Conservation (phyloP, 2,888 invertebrate genomes). For the Brachypalpus laphriformis region DNA sequence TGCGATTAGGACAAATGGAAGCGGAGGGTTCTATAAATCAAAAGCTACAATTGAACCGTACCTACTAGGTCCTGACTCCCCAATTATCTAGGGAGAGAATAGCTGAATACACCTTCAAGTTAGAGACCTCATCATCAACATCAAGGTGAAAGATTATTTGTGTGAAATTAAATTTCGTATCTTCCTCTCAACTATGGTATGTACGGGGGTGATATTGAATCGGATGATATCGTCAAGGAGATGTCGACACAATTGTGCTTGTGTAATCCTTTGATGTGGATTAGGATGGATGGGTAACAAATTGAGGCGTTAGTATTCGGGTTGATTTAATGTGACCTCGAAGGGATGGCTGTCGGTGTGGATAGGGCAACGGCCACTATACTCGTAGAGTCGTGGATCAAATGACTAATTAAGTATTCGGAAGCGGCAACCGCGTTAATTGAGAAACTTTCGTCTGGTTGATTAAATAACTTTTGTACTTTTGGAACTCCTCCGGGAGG, state of each 20-base stretch:
- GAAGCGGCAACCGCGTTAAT: constrained; percentile 68
- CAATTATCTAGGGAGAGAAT: not conserved
- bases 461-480: constrained; percentile 69
- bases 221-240: constrained; percentile 13
- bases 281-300: constrained; percentile 49
- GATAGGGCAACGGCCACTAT: not conserved
- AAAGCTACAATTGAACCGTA: constrained; percentile 38
- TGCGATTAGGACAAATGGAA: constrained; percentile 38
- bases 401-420: constrained; percentile 67
- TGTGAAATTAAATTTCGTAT: constrained; percentile 37
- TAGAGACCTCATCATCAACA: constrained; percentile 27
- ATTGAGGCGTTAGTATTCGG: constrained; percentile 43
- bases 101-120: constrained; percentile 1
- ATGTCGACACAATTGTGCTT: constrained; percentile 19
- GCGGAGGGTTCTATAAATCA: constrained; percentile 46
- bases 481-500: constrained; percentile 8
- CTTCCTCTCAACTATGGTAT: constrained; percentile 24
- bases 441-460: constrained; percentile 69
- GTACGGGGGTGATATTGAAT: not conserved
- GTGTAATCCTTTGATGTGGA: constrained; percentile 43
- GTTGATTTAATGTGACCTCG: constrained; percentile 57
- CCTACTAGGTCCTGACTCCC: not conserved
- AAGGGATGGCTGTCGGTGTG: constrained; percentile 9
- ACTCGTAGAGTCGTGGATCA: constrained; percentile 17
- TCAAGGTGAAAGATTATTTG: constrained; percentile 45